Percentiles rank a stretch among this genome's conserved stretches.
Evolutionary conservation across 2,113 vertebrate species (phyloP).

Genomic region (Mohoua ochrocephala): DNA sequence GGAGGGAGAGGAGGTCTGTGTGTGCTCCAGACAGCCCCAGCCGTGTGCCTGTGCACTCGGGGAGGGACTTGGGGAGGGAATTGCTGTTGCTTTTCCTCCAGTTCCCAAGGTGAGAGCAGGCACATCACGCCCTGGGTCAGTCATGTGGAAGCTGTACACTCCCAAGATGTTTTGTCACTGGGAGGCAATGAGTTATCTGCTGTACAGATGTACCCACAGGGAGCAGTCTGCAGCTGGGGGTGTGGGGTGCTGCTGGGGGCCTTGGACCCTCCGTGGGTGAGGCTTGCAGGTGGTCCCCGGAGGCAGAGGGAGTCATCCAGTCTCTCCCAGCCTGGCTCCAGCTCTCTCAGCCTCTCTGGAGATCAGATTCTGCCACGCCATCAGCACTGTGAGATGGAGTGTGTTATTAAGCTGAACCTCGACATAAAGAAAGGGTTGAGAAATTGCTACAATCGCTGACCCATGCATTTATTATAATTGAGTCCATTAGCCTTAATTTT

Average conservation of each 20-base stretch:
- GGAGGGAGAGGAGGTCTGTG: not conserved
- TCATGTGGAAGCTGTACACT: not conserved
- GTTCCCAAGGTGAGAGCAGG: not conserved
- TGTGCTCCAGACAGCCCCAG: not conserved
- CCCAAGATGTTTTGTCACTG: rapidly evolving
- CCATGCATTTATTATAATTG: constrained; percentile 60
- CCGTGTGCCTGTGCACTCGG: rapidly evolving
- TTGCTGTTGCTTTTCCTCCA: not conserved
- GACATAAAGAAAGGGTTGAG: constrained; percentile 34
- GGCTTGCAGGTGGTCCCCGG: not conserved
- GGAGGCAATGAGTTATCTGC: not conserved
- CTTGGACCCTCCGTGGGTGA: not conserved
- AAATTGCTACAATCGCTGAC: constrained; percentile 44
- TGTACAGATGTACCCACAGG: not conserved
- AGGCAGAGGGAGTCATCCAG: not conserved
- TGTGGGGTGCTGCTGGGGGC: not conserved
- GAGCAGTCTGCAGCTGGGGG: not conserved
- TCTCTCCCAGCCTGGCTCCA: not conserved
- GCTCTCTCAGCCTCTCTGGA: not conserved
- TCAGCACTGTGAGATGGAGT: not conserved
- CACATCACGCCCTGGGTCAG: not conserved
- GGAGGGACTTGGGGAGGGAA: not conserved
- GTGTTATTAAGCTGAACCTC: constrained; percentile 28
- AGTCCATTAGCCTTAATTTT: constrained; percentile 68
- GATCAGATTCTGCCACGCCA: not conserved